Conservation (phyloP, 2,888 invertebrate species). For the Nomada fucata region DNA sequence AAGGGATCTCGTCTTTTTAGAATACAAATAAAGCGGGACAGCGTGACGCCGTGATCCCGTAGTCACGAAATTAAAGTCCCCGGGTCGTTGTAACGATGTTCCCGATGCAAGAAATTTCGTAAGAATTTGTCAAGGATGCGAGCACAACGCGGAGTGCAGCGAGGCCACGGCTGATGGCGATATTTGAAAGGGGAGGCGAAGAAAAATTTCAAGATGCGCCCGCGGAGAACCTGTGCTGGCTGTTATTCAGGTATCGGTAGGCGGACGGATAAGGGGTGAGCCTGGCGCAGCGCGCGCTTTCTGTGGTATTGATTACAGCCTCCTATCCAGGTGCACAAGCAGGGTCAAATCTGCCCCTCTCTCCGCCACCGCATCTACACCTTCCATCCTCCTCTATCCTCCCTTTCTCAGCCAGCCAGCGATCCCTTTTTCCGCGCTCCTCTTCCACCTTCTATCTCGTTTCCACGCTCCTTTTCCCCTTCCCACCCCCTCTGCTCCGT, state of each 20-base stretch:
- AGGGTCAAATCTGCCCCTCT: conserved; percentile 80
- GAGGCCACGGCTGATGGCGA: neutral
- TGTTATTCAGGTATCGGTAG: conserved; percentile 73
- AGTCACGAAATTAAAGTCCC: conserved; percentile 1
- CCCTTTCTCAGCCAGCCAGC: conserved; percentile 49
- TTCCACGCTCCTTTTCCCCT: conserved; percentile 36
- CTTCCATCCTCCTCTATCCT: conserved; percentile 53
- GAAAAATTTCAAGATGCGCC: conserved; percentile 20
- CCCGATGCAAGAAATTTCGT: conserved; percentile 3
- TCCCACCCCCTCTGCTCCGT: neutral
- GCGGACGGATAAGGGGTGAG: conserved; percentile 70
- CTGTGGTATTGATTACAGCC: conserved; percentile 83
- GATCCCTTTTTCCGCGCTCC: conserved; percentile 35
- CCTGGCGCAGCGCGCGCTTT: conserved; percentile 78
- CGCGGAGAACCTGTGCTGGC: conserved; percentile 20
- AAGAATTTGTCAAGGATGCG: conserved; percentile 1
- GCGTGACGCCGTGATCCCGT: neutral
- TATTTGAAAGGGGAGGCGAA: neutral
- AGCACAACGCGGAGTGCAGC: neutral
- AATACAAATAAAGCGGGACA: neutral
- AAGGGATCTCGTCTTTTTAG: neutral
- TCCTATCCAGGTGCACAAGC: conserved; percentile 82
- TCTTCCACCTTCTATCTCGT: conserved; percentile 47
- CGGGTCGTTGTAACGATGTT: conserved; percentile 17
- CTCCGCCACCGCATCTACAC: conserved; percentile 59